Conservation (phyloP, 2,888 invertebrate species). For the Brachynemurus nebulosus region DNA sequence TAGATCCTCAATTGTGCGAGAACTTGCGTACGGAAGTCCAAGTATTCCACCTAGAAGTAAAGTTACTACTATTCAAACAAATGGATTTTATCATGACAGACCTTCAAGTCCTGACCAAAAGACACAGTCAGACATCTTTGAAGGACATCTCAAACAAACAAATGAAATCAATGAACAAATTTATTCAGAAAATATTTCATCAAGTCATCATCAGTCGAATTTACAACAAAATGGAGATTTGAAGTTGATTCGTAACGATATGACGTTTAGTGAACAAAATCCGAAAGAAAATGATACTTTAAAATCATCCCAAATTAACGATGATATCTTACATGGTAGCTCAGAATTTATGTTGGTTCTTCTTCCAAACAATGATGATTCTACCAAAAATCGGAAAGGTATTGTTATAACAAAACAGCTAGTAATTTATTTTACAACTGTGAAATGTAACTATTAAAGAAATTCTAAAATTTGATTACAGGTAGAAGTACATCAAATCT, state of each 20-base stretch:
- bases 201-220: too few relatives aligned
- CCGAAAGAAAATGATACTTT: conserved; percentile 8
- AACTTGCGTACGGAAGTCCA: conserved; percentile 37
- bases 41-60: conserved; percentile 6
- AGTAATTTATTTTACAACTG: too few relatives aligned
- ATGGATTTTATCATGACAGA: too few relatives aligned
- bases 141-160: background rate
- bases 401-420: too few relatives aligned
- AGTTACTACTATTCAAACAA: conserved; percentile 9
- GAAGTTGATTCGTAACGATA: conserved; percentile 12
- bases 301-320: conserved; percentile 13
- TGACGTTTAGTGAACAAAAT: conserved; percentile 6
- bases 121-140: background rate
- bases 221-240: too few relatives aligned
- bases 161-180: conserved; percentile 11
- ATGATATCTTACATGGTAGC: conserved; percentile 43
- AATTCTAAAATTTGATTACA: conserved; percentile 10
- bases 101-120: conserved; percentile 16
- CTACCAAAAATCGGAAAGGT: conserved; percentile 21
- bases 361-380: conserved; percentile 38
- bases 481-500: conserved; percentile 23
- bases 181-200: too few relatives aligned
- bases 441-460: background rate
- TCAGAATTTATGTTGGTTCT: conserved; percentile 73
- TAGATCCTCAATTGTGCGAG: conserved; percentile 34